A percentile compares a stretch with the other conserved stretches of the same genome.
These are phyloP conservation scores for Apostichopus japonicus DNA, from an alignment of 35 echinoderm and acorn worm species.

Conservation along the genomic window DNA sequence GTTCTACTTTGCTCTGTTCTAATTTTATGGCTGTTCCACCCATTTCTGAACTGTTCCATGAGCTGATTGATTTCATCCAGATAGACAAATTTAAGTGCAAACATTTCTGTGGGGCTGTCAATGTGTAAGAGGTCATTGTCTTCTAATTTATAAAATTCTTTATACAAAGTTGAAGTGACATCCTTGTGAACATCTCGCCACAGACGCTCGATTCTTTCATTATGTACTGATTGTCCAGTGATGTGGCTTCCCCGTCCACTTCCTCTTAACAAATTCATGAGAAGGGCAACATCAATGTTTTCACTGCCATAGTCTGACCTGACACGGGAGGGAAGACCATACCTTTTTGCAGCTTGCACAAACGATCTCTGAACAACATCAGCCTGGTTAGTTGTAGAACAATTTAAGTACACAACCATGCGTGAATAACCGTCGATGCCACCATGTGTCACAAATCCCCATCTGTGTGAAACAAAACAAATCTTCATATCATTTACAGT, in stretches of 20 bases:
- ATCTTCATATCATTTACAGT: no score
- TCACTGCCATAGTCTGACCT: no score
- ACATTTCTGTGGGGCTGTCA: background rate
- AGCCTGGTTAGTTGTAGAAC: no score
- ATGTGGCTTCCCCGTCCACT: background rate
- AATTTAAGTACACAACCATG: no score
- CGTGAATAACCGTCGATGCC: no score
- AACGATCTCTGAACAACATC: no score
- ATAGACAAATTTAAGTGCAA: conserved; percentile 25
- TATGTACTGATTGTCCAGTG: conserved; percentile 32
- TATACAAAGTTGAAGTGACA: conserved; percentile 30
- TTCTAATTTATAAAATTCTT: conserved; percentile 40
- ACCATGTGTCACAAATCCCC: no score
- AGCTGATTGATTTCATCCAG: background rate
- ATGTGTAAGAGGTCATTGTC: background rate
- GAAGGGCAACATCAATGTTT: no score
- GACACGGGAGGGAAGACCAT: no score
- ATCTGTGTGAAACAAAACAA: no score
- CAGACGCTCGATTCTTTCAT: conserved; percentile 26
- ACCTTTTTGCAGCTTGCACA: no score
- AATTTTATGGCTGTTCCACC: conserved; percentile 24
- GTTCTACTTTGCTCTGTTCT: conserved; percentile 17
- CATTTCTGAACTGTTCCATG: background rate
- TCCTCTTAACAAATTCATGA: conserved; percentile 2
- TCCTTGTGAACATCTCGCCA: conserved; percentile 41